These are phyloP conservation scores for Gerris lacustris DNA, from an alignment of 2,888 invertebrate species.

Conservation along the genomic window DNA sequence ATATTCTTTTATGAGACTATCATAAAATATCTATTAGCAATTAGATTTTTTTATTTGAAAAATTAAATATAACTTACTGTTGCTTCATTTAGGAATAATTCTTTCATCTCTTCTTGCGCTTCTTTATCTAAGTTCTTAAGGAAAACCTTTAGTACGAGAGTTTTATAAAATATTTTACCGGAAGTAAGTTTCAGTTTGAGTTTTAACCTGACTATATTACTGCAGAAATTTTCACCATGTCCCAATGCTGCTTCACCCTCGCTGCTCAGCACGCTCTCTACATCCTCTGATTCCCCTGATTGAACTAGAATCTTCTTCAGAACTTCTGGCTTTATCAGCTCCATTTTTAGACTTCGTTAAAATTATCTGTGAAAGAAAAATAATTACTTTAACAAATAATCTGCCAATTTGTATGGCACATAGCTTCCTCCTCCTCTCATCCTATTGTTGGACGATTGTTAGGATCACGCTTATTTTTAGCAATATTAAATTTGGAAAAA, in stretches of 20 bases:
- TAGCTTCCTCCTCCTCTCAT: no score
- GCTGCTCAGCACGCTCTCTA: background rate
- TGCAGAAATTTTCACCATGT: background rate
- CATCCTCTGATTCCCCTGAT: background rate
- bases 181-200: background rate
- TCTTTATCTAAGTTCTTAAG: background rate
- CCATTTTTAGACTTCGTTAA: background rate
- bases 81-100: background rate
- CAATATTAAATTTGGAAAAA: no score
- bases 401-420: no score
- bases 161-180: background rate
- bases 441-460: no score
- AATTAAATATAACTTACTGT: background rate
- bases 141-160: background rate
- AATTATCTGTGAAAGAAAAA: no score
- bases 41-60: no score
- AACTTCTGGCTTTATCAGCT: background rate
- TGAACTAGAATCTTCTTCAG: background rate
- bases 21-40: no score
- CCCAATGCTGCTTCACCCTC: background rate
- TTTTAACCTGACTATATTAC: background rate
- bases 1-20: no score
- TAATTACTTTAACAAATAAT: no score
- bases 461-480: no score
- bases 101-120: background rate